phyloP scores from a whole-genome alignment of 2,797 vertebrate genomes.

The Characodon lateralis region DNA sequence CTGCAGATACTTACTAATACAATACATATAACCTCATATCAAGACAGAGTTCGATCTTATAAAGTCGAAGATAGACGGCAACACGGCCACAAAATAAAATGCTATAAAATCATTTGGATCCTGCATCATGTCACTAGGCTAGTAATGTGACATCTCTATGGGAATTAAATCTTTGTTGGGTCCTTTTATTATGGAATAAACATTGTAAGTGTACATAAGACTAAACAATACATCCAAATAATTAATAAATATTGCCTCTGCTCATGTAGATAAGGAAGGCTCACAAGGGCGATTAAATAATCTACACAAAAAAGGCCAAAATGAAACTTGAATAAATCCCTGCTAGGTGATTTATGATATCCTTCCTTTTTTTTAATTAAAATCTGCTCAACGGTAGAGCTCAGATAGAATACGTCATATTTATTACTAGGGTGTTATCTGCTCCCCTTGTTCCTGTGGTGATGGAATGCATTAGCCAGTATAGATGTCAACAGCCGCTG shows the following conservation, averaged over 20 bases:
- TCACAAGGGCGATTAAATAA: slow-evolving; percentile 15
- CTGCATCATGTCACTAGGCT: slow-evolving; percentile 10
- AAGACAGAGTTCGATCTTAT: background rate
- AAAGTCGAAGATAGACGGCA: background rate
- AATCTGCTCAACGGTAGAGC: slow-evolving; percentile 8
- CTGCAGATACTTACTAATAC: background rate
- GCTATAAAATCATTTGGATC: background rate
- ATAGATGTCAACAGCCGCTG: slow-evolving; percentile 14
- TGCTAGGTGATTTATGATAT: slow-evolving; percentile 25
- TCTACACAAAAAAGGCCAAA: slow-evolving; percentile 19
- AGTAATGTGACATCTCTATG: background rate
- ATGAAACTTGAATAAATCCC: slow-evolving; percentile 36
- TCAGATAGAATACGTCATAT: slow-evolving; percentile 23
- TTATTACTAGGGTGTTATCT: slow-evolving; percentile 26
- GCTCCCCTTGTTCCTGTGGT: slow-evolving; percentile 12
- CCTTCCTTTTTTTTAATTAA: slow-evolving; percentile 23
- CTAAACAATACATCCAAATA: slow-evolving; percentile 1
- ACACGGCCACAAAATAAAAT: background rate
- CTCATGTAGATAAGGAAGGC: background rate
- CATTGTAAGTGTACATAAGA: background rate
- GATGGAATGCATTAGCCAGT: slow-evolving; percentile 13
- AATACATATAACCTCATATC: background rate
- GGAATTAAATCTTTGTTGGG: background rate
- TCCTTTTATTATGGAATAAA: background rate
- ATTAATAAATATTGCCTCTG: slow-evolving; percentile 16